phyloP scores from a whole-genome alignment of 2,888 invertebrate genomes.

The Pristionchus japonicus region DNA sequence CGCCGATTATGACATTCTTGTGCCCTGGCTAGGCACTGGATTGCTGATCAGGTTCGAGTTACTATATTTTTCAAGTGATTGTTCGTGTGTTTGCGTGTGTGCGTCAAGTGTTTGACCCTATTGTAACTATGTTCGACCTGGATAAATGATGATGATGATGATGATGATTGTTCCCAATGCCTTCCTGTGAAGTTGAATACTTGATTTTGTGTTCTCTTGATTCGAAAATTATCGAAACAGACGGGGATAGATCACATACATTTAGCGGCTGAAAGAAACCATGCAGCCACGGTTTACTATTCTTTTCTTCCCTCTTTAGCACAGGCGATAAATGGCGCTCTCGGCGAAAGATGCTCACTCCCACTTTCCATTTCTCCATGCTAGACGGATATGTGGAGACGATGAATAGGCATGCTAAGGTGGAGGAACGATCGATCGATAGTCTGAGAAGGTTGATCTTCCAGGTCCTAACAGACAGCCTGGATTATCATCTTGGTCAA shows the following conservation, averaged over 20 bases:
- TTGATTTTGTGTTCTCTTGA: too few relatives aligned
- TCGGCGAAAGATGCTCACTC: slow-evolving; percentile 44
- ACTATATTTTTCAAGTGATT: too few relatives aligned
- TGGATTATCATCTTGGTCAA: background rate
- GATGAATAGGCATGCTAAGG: slow-evolving; percentile 43
- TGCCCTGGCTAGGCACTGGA: slow-evolving; percentile 77
- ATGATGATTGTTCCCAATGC: too few relatives aligned
- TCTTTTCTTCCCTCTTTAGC: background rate
- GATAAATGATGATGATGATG: too few relatives aligned
- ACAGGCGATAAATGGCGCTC: slow-evolving; percentile 44
- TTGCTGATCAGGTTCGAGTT: slow-evolving; percentile 72
- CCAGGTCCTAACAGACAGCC: background rate
- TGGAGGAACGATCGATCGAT: background rate
- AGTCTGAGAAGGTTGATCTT: background rate
- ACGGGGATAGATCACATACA: background rate
- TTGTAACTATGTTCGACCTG: too few relatives aligned
- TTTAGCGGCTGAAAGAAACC: background rate
- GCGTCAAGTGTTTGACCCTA: too few relatives aligned
- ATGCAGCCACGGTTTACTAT: background rate
- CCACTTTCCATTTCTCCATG: slow-evolving; percentile 45
- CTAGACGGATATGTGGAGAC: slow-evolving; percentile 23
- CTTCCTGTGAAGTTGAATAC: too few relatives aligned
- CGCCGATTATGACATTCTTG: slow-evolving; percentile 76
- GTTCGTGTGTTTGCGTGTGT: too few relatives aligned
- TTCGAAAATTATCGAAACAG: too few relatives aligned